Percentiles rank a stretch among this genome's conserved stretches.
phyloP scores from a whole-genome alignment of 2,113 vertebrate species.

The Parus major region DNA sequence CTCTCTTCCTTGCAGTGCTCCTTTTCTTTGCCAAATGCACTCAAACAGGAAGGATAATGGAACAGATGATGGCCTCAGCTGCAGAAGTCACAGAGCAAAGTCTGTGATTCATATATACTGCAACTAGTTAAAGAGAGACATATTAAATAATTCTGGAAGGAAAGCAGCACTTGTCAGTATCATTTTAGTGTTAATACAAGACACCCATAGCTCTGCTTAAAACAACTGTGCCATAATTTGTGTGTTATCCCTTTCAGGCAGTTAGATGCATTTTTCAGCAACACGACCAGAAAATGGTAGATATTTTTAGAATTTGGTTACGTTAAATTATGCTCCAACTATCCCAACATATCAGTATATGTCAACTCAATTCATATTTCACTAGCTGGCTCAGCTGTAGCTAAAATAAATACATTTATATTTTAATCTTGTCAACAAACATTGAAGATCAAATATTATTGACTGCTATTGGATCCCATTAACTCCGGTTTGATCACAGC shows the following conservation, averaged over 20 bases:
- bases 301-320: conserved; percentile 45
- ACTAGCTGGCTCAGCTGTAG: background rate
- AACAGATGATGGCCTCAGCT: conserved; percentile 21
- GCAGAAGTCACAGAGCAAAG: conserved; percentile 33
- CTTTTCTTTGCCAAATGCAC: conserved; percentile 28
- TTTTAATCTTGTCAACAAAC: background rate
- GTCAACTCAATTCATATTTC: background rate
- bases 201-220: background rate
- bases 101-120: conserved; percentile 32
- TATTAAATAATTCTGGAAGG: conserved; percentile 47
- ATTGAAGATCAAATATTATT: background rate
- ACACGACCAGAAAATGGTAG: background rate
- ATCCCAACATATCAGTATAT: background rate
- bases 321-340: conserved; percentile 11
- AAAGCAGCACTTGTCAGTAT: conserved; percentile 58
- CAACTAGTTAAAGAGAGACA: conserved; percentile 28
- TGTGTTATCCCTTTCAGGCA: conserved; percentile 9
- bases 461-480: background rate
- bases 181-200: conserved; percentile 33
- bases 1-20: conserved; percentile 4
- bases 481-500: background rate
- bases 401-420: background rate
- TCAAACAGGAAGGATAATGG: conserved; percentile 47
- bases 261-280: conserved; percentile 9
- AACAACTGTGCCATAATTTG: background rate